Evolutionary conservation across 2,888 invertebrate species (phyloP).

Genomic region (Acronicta psi): DNA sequence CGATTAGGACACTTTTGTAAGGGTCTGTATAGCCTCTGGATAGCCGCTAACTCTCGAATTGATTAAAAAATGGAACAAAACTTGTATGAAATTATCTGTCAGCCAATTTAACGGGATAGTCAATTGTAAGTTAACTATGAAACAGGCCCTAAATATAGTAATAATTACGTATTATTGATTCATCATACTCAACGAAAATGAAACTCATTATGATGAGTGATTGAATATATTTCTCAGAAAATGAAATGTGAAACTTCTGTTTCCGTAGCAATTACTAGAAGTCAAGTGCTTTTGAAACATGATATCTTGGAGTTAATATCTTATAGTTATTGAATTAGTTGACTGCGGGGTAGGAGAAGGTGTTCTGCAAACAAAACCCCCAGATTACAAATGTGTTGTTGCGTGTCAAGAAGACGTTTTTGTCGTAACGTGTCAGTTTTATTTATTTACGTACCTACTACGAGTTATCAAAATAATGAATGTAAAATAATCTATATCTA

Average conservation of each 20-base stretch:
- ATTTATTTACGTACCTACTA: slow-evolving; percentile 2
- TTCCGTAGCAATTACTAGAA: slow-evolving; percentile 14
- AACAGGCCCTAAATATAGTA: too few relatives aligned
- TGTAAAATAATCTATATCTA: too few relatives aligned
- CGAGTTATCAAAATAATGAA: neutral
- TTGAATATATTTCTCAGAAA: slow-evolving; percentile 2
- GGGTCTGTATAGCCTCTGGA: too few relatives aligned
- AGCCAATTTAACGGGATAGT: too few relatives aligned
- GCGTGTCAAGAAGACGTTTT: slow-evolving; percentile 21
- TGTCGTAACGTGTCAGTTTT: neutral
- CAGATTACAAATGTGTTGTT: slow-evolving; percentile 18
- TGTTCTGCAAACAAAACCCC: neutral
- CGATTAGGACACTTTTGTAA: too few relatives aligned
- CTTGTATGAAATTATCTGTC: too few relatives aligned
- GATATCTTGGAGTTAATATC: slow-evolving; percentile 18
- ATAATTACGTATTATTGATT: too few relatives aligned
- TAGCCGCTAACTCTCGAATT: too few relatives aligned
- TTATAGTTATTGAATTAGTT: slow-evolving; percentile 19
- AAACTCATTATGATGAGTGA: neutral
- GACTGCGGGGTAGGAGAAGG: neutral
- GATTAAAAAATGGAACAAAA: too few relatives aligned
- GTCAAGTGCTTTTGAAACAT: slow-evolving; percentile 19
- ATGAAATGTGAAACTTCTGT: neutral
- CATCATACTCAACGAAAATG: too few relatives aligned
- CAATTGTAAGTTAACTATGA: too few relatives aligned